Evolutionary conservation across 2,888 invertebrate species (phyloP), one percentile per base, ranked within the genome.

Genomic region (Eupeodes latifasciatus): DNA sequence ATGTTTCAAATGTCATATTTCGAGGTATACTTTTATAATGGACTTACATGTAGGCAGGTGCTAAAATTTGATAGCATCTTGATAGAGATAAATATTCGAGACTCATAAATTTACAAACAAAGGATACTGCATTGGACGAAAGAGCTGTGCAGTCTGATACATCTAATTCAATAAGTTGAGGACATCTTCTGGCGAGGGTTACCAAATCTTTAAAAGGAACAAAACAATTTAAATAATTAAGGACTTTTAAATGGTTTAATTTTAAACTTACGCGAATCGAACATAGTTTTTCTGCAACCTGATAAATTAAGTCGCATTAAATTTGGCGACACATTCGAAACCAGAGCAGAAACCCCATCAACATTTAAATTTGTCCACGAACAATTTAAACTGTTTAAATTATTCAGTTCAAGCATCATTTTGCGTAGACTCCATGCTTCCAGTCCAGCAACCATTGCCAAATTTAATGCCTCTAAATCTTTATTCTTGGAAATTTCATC

Each of bases 141-240:
- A 98, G 93, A 19, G 95, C 94, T 9, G 96, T 96, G 91, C 97
- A 97, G 94, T 99, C 98, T 27, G 98, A 98, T 81, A 98, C 92
- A 94, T 99, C 98, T 90, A 99, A 94, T 93, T 98, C 98, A 59
- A 96, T 93, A 19, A 99, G 94, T 2, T 95, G 94, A 0, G 96
- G 95, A 92, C 98, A 98, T 7, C 96, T 95, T 14, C 92, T 91
- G 0, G 95, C 95, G 71, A 98, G 94, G 11, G 94, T 94, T 7
- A 93, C 92, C 7, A 98, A 94, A 94, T 96, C 98, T 98, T 94
- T 36, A 94, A 94, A 76, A 64, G n/a, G 7, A 74, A 16, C 19
- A 27, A 27, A 27, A 27, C 2, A 27, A 27, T 27, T 27, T 27
- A 27, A 44, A 44, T 0, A 44, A 64, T 40, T 47, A 47, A 19